These are phyloP conservation scores for Tyto alba DNA, from an alignment of 2,113 vertebrate genomes.

Conservation along the genomic window DNA sequence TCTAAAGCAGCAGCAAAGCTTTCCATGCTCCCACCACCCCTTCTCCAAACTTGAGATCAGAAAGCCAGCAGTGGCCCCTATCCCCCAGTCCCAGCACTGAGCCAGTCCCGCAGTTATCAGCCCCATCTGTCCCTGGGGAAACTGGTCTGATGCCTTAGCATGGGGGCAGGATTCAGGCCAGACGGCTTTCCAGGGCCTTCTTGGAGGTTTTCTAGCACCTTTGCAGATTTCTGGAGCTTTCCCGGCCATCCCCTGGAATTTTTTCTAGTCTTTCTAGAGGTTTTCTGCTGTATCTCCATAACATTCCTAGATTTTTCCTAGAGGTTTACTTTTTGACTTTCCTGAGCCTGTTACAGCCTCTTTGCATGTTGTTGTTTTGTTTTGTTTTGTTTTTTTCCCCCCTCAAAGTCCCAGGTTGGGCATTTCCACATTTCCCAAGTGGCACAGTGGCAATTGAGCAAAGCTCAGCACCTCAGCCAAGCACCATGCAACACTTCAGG, in stretches of 20 bases:
- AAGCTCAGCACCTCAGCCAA: not conserved
- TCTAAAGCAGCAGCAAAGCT: not conserved
- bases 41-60: not conserved
- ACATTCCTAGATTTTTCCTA: not conserved
- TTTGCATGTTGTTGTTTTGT: not conserved
- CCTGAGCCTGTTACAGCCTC: not conserved
- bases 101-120: accelerated
- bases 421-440: not conserved
- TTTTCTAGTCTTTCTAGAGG: not conserved
- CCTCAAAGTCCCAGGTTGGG: not conserved
- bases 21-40: not conserved
- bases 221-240: not conserved
- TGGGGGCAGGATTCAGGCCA: not conserved
- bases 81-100: not conserved
- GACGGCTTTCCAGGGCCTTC: not conserved
- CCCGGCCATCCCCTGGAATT: not conserved
- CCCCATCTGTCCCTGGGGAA: not conserved
- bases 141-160: not conserved
- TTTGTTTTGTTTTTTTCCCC: not conserved
- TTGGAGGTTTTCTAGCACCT: not conserved
- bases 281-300: not conserved
- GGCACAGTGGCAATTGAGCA: not conserved
- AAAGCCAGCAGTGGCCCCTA: not conserved
- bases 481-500: accelerated
- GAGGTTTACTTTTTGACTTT: not conserved